These are phyloP conservation scores for Calidris pygmaea DNA, from an alignment of 2,113 vertebrate genomes.

Conservation along the genomic window DNA sequence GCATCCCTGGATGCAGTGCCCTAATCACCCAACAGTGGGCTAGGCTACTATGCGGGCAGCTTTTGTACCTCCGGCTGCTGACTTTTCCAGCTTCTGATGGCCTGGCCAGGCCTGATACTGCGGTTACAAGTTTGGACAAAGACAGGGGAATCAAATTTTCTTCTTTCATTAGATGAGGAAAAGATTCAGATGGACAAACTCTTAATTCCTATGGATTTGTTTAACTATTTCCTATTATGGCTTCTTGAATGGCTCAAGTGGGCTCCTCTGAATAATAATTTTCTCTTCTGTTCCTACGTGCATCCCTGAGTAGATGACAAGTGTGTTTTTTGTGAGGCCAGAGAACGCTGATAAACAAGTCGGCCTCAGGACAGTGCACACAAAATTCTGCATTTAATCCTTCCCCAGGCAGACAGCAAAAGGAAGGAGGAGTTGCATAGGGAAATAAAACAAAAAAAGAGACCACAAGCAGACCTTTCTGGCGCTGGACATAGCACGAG, in stretches of 20 bases:
- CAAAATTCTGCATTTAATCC: background rate
- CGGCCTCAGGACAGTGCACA: background rate
- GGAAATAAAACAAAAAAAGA: background rate
- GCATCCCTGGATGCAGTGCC: background rate
- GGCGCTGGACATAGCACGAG: background rate
- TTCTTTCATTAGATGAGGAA: background rate
- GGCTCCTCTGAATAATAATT: background rate
- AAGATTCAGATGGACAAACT: background rate
- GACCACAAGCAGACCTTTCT: background rate
- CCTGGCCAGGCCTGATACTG: background rate
- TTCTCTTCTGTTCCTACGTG: background rate
- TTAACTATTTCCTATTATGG: background rate
- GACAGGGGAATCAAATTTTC: background rate
- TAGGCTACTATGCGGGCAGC: background rate
- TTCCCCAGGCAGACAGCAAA: background rate
- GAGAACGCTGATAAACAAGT: background rate
- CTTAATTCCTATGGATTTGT: background rate
- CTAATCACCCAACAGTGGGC: background rate
- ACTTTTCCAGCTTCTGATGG: background rate
- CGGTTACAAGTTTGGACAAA: background rate
- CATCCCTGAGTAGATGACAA: background rate
- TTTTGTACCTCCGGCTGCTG: background rate
- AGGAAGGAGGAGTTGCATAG: background rate
- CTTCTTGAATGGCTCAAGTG: background rate
- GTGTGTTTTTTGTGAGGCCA: background rate